Conservation (phyloP, 2,113 vertebrate species). For the Synchiropus splendidus region DNA sequence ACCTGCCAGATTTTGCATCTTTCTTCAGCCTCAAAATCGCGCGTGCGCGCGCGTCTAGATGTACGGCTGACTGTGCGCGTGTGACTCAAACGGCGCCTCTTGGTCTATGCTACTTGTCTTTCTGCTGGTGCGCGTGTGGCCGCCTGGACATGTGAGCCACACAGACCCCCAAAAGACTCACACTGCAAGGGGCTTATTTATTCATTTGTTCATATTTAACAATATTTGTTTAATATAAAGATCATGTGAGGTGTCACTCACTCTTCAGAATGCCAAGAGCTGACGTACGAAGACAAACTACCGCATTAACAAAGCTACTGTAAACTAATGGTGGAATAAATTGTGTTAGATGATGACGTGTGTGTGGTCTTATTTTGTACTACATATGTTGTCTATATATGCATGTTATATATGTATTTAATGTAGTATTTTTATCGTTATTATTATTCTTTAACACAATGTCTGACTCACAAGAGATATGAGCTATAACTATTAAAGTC, state of each 20-base stretch:
- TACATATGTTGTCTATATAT: too few species aligned
- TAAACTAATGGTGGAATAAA: conserved; percentile 62
- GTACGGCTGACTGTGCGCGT: conserved; percentile 14
- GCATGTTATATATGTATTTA: too few species aligned
- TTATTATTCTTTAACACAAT: too few species aligned
- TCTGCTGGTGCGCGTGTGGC: conserved; percentile 32
- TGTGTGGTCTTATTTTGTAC: background rate
- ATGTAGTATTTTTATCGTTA: too few species aligned
- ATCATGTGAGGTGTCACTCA: conserved; percentile 55
- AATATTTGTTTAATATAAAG: conserved; percentile 58
- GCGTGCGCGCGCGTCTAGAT: conserved; percentile 9
- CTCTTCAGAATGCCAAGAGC: conserved; percentile 60
- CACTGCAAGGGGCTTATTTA: conserved; percentile 46
- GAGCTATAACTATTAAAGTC: too few species aligned
- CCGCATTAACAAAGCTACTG: conserved; percentile 58
- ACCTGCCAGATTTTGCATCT: conserved; percentile 38
- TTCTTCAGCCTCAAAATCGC: conserved; percentile 27
- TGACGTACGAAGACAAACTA: conserved; percentile 55
- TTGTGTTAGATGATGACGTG: conserved; percentile 54
- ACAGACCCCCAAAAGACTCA: conserved; percentile 34
- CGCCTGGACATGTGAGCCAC: conserved; percentile 24
- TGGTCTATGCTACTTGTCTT: conserved; percentile 37
- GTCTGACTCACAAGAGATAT: too few species aligned
- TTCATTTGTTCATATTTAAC: conserved; percentile 61
- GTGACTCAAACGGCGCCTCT: conserved; percentile 20